Evolutionary conservation across 2,888 invertebrate species (phyloP).

Genomic region (Netelia inedita): DNA sequence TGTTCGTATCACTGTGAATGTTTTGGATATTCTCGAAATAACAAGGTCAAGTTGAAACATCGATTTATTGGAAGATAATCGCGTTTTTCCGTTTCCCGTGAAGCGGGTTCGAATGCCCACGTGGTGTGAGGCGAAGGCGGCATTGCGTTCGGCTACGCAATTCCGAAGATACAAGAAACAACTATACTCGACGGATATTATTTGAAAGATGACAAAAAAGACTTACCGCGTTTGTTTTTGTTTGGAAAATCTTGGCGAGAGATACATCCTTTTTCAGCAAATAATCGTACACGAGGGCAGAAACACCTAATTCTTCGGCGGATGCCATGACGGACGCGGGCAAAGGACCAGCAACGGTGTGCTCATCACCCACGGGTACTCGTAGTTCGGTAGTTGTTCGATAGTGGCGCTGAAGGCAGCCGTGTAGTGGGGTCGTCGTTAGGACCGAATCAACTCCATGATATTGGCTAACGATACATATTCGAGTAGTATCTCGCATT

Average conservation of each 20-base stretch:
- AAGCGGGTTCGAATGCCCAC: constrained; percentile 66
- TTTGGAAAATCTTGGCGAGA: constrained; percentile 89
- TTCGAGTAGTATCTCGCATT: too few relatives aligned
- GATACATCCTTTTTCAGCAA: constrained; percentile 88
- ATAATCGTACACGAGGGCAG: constrained; percentile 89
- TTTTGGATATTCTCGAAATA: background rate
- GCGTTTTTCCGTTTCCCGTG: constrained; percentile 5
- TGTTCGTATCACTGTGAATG: background rate
- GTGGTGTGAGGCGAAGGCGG: constrained; percentile 71
- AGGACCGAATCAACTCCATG: background rate
- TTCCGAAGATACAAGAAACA: constrained; percentile 40
- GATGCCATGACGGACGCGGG: constrained; percentile 85
- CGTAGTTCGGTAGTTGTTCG: constrained; percentile 48
- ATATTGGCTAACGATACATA: too few relatives aligned
- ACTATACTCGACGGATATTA: background rate
- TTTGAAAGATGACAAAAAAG: constrained; percentile 23
- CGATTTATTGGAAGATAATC: constrained; percentile 3
- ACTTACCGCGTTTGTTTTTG: constrained; percentile 92
- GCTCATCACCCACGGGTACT: constrained; percentile 20
- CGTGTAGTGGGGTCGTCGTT: background rate
- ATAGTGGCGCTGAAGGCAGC: constrained; percentile 34
- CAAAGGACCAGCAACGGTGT: constrained; percentile 64
- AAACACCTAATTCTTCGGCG: constrained; percentile 84
- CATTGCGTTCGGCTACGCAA: constrained; percentile 35
- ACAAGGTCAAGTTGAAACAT: background rate